These are phyloP conservation scores for Halcyon badia DNA, from an alignment of 2,797 vertebrate species.

Conservation along the genomic window DNA sequence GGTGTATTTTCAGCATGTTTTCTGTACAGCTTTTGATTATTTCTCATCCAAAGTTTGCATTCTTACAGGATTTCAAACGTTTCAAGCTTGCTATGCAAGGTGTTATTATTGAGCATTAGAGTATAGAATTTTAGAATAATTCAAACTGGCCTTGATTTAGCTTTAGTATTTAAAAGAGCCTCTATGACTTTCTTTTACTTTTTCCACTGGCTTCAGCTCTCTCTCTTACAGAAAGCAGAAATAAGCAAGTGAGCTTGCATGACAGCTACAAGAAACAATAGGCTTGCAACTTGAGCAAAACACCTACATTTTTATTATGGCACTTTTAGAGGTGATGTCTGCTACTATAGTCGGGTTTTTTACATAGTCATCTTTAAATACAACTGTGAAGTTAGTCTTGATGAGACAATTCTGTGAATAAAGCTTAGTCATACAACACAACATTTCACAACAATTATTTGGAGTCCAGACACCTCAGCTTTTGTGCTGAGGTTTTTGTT, in stretches of 20 bases:
- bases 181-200: background rate
- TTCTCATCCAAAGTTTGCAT: background rate
- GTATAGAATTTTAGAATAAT: background rate
- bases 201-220: background rate
- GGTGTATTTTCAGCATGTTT: background rate
- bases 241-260: background rate
- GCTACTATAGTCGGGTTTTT: background rate
- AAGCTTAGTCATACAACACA: background rate
- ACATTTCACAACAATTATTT: background rate
- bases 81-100: background rate
- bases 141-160: background rate
- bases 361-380: background rate
- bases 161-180: background rate
- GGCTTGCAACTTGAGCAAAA: background rate
- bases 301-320: background rate
- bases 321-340: background rate
- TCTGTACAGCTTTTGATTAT: background rate
- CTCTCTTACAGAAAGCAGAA: background rate
- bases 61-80: background rate
- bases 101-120: background rate
- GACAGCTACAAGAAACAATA: background rate
- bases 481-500: background rate
- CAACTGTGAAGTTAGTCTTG: background rate
- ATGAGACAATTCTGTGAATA: background rate
- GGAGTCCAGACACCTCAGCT: background rate